Evolutionary conservation across 2,797 vertebrate genomes (phyloP).

Genomic region (Cossypha polioptera): DNA sequence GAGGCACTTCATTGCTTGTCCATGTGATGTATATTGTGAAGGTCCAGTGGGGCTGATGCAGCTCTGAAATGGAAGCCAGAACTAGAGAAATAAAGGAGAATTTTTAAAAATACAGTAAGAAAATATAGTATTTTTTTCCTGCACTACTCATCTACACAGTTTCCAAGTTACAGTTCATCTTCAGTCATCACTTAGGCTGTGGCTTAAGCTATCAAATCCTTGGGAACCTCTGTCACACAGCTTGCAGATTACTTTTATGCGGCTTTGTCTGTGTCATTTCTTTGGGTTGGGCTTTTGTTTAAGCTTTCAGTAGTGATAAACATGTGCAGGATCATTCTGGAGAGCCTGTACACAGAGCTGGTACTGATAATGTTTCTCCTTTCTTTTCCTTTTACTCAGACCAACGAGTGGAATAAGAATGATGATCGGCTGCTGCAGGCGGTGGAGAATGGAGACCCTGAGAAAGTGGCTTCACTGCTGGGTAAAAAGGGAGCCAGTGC

Average conservation of each 20-base stretch:
- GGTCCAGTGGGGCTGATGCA: neutral
- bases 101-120: neutral
- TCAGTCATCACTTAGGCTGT: neutral
- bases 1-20: neutral
- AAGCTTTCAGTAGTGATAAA: neutral
- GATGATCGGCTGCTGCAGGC: slow-evolving; percentile 94
- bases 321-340: neutral
- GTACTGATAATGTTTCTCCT: neutral
- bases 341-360: too few relatives aligned
- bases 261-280: neutral
- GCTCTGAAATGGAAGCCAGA: neutral
- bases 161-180: neutral
- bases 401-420: slow-evolving; percentile 96
- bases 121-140: neutral
- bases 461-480: slow-evolving; percentile 91
- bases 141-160: neutral
- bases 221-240: neutral
- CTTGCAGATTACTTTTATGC: neutral
- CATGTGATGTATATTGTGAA: neutral
- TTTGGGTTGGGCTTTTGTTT: neutral
- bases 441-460: slow-evolving; percentile 91
- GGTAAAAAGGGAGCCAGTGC: slow-evolving; percentile 93
- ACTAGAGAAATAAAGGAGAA: neutral
- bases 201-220: neutral
- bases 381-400: slow-evolving; percentile 71